Percentiles rank a stretch among this genome's conserved stretches.
Evolutionary conservation across 2,797 vertebrate species (phyloP).

Genomic region (Oryzias dopingdopingensis): DNA sequence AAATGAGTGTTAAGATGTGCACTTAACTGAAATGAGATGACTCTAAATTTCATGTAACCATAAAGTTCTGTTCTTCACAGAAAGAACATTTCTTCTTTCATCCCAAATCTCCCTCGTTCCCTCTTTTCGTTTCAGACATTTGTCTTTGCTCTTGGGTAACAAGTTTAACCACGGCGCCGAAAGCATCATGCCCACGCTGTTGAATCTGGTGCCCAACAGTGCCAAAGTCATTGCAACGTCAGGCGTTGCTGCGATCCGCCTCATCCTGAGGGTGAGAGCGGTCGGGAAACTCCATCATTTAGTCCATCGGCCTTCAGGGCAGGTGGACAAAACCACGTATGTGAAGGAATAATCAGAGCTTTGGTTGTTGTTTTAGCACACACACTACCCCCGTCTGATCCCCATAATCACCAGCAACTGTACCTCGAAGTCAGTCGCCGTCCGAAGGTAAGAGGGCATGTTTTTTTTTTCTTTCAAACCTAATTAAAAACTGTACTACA

Average conservation of each 20-base stretch:
- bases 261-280: slow-evolving; percentile 90
- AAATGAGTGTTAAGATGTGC: too few relatives aligned
- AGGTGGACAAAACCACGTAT: neutral
- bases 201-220: slow-evolving; percentile 98
- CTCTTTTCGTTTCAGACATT: slow-evolving; percentile 74
- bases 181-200: slow-evolving; percentile 95
- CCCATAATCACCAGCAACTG: slow-evolving; percentile 98
- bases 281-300: neutral
- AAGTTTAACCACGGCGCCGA: slow-evolving; percentile 98
- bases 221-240: slow-evolving; percentile 99
- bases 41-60: too few relatives aligned
- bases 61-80: too few relatives aligned
- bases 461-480: neutral
- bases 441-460: slow-evolving; percentile 84
- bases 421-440: slow-evolving; percentile 93
- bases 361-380: slow-evolving; percentile 77
- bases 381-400: slow-evolving; percentile 94
- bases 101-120: too few relatives aligned
- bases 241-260: slow-evolving; percentile 88
- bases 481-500: neutral
- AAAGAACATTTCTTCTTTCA: too few relatives aligned
- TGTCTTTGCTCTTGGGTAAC: slow-evolving; percentile 90
- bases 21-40: too few relatives aligned
- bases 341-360: neutral
- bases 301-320: neutral